These are phyloP conservation scores for Meteorus sp. DNA, from an alignment of 1,140 invertebrate genomes.

Conservation along the genomic window DNA sequence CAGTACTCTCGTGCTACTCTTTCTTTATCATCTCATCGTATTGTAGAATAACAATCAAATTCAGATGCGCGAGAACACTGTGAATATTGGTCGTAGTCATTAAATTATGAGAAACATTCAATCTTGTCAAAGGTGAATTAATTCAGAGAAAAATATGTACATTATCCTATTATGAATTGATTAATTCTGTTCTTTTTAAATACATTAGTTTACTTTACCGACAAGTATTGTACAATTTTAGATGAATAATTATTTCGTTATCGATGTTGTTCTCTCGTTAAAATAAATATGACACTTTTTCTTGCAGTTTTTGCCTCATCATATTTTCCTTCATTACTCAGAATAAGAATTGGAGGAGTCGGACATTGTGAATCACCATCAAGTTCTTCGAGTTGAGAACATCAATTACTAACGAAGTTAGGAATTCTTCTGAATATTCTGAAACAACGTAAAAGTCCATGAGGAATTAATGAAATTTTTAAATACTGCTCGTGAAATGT, in stretches of 20 bases:
- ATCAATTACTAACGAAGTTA: too few relatives aligned
- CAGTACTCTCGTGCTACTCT: neutral
- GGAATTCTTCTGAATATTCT: too few relatives aligned
- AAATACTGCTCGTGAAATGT: too few relatives aligned
- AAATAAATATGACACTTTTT: conserved; percentile 1
- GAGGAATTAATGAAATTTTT: too few relatives aligned
- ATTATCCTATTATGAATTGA: conserved; percentile 2
- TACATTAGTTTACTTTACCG: conserved; percentile 9
- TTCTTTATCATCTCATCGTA: neutral
- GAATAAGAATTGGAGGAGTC: too few relatives aligned
- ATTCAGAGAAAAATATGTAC: too few relatives aligned
- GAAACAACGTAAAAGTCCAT: too few relatives aligned
- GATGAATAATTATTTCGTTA: conserved; percentile 2
- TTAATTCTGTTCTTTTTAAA: neutral
- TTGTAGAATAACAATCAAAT: too few relatives aligned
- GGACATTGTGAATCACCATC: too few relatives aligned
- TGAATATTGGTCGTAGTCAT: neutral
- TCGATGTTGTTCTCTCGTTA: neutral
- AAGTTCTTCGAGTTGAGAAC: too few relatives aligned
- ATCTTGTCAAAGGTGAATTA: too few relatives aligned
- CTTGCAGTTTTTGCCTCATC: neutral
- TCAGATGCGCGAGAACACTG: neutral
- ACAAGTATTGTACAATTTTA: conserved; percentile 16
- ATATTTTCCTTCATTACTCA: too few relatives aligned
- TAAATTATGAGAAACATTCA: neutral